Evolutionary conservation across 1,140 invertebrate genomes (phyloP).

Genomic region (Ceratina japonica): DNA sequence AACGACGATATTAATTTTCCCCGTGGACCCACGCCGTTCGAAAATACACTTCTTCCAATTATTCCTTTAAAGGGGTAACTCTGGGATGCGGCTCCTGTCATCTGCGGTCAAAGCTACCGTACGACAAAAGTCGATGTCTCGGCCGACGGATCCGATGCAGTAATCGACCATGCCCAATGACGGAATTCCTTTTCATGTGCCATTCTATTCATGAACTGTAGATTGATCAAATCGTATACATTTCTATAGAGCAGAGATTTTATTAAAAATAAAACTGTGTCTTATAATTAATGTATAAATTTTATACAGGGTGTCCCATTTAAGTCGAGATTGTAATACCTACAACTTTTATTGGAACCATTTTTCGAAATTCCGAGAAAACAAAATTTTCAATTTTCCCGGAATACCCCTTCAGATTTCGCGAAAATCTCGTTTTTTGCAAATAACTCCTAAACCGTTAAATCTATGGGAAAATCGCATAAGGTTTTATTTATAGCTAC

Average conservation of each 20-base stretch:
- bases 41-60: constrained; percentile 55
- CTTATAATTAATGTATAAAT: not conserved
- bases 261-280: not conserved
- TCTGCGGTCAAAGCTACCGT: constrained; percentile 1
- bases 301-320: no score
- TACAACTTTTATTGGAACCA: no score
- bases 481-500: no score
- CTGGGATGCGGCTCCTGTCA: not conserved
- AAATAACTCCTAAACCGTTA: no score
- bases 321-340: no score
- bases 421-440: no score
- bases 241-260: not conserved
- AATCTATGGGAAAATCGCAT: no score
- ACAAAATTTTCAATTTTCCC: no score
- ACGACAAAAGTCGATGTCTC: not conserved
- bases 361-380: no score
- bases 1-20: constrained; percentile 54
- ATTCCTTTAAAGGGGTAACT: constrained; percentile 21
- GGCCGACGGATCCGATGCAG: not conserved
- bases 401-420: no score
- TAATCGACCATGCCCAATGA: not conserved
- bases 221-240: not conserved
- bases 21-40: constrained; percentile 23
- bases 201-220: not conserved
- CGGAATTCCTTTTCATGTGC: not conserved